Evolutionary conservation across 2,113 vertebrate genomes (phyloP).

Genomic region (Paracyprichromis sp.): DNA sequence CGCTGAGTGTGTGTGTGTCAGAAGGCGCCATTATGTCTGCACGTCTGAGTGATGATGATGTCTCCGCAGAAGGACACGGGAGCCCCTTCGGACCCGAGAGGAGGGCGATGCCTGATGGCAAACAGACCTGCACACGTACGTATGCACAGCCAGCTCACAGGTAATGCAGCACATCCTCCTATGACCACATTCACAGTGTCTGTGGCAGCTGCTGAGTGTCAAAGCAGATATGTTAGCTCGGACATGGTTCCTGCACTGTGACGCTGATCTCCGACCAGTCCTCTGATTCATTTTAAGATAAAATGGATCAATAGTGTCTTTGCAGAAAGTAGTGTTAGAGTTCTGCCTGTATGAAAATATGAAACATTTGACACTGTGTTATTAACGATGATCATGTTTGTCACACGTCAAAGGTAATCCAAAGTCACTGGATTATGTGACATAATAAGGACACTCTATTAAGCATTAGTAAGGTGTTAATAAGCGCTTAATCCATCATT

Average conservation of each 20-base stretch:
- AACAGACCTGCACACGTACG: neutral
- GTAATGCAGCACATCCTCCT: neutral
- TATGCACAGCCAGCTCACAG: neutral
- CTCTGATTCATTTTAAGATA: neutral
- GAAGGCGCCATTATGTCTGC: conserved; percentile 46
- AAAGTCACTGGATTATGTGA: neutral
- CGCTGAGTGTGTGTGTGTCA: neutral
- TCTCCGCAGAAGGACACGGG: conserved; percentile 34
- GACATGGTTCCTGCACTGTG: neutral
- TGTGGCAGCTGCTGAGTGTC: conserved; percentile 15
- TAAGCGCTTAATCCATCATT: neutral
- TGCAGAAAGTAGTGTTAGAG: neutral
- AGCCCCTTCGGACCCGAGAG: conserved; percentile 47
- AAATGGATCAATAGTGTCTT: neutral
- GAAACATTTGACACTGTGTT: neutral
- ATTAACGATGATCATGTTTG: neutral
- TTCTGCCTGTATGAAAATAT: neutral
- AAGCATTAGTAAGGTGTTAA: neutral
- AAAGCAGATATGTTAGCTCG: neutral
- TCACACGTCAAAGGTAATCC: neutral
- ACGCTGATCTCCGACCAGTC: neutral
- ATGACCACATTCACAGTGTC: neutral
- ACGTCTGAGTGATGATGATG: conserved; percentile 52
- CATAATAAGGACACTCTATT: neutral
- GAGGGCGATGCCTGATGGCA: conserved; percentile 35